Conservation (phyloP, 2,113 vertebrate species). For the Procavia capensis region DNA sequence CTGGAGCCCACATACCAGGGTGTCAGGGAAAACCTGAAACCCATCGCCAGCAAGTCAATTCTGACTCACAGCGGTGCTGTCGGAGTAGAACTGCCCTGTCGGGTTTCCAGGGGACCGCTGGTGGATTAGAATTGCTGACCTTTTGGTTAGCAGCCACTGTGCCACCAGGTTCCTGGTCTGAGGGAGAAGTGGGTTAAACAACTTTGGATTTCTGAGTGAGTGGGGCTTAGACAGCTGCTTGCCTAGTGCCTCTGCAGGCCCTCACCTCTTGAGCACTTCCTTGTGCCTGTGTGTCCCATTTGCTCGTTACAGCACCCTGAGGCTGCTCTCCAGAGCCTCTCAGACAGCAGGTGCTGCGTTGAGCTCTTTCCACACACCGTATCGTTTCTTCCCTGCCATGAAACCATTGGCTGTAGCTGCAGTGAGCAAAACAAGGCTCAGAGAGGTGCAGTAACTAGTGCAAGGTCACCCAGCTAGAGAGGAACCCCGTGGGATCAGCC, state of each 20-base stretch:
- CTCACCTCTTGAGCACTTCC: neutral
- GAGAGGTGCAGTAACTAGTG: too few species aligned
- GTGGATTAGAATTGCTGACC: too few species aligned
- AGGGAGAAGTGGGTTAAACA: neutral
- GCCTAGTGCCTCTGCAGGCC: neutral
- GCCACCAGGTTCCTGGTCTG: neutral
- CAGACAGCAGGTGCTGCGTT: neutral
- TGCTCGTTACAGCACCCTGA: rapidly evolving
- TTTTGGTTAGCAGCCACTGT: too few species aligned
- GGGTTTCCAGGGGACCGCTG: too few species aligned
- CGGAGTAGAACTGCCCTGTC: too few species aligned
- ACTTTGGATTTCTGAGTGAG: neutral
- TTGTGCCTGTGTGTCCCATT: neutral
- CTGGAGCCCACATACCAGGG: too few species aligned
- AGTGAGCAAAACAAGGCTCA: neutral
- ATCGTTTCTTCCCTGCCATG: neutral
- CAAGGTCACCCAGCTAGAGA: too few species aligned
- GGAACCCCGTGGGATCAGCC: too few species aligned
- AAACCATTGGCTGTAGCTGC: neutral
- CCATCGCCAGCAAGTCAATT: too few species aligned
- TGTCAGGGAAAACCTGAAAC: too few species aligned
- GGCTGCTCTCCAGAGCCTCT: neutral
- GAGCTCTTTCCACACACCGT: neutral
- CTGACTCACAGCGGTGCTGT: too few species aligned
- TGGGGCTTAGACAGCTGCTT: neutral